phyloP scores from a whole-genome alignment of 2,888 invertebrate species.

The Calliopum simillimum region DNA sequence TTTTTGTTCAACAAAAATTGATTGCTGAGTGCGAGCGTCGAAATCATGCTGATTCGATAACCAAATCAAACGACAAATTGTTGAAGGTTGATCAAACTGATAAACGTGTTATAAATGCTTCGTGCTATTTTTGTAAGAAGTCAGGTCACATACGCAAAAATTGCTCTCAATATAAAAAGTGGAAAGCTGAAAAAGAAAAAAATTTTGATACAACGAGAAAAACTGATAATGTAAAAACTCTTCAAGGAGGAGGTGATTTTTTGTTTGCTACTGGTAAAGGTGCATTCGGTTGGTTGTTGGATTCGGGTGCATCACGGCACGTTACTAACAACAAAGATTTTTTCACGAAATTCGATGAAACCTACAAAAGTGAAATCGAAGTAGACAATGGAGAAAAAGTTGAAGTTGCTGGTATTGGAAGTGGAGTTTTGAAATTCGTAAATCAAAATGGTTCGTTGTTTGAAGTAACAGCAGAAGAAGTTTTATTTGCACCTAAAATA shows the following conservation, averaged over 20 bases:
- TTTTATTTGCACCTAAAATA: slow-evolving; percentile 42
- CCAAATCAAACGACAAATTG: slow-evolving; percentile 16
- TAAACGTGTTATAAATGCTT: slow-evolving; percentile 1
- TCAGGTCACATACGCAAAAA: slow-evolving; percentile 37
- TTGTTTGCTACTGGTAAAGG: slow-evolving; percentile 31
- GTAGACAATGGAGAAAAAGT: slow-evolving; percentile 41
- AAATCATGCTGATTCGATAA: too few relatives aligned
- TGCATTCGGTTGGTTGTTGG: slow-evolving; percentile 39
- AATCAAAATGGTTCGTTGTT: slow-evolving; percentile 18
- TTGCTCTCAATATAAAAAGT: slow-evolving; percentile 41
- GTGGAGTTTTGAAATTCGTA: slow-evolving; percentile 22
- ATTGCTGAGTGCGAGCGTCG: slow-evolving; percentile 38
- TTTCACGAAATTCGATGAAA: slow-evolving; percentile 37
- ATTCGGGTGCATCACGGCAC: slow-evolving; percentile 47
- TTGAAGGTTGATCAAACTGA: too few relatives aligned
- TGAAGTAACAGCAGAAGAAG: slow-evolving; percentile 32
- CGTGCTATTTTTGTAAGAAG: slow-evolving; percentile 41
- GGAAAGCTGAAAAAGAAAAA: slow-evolving; percentile 31
- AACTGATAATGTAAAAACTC: slow-evolving; percentile 19
- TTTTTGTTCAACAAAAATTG: slow-evolving; percentile 39
- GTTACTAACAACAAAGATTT: slow-evolving; percentile 38
- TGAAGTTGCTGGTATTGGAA: slow-evolving; percentile 37
- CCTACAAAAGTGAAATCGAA: slow-evolving; percentile 39
- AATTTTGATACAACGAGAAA: too few relatives aligned
- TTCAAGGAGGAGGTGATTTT: slow-evolving; percentile 30